Evolutionary conservation across 2,888 invertebrate species (phyloP), one percentile per base, ranked within the genome.

Genomic region (Rhamnusium bicolor): DNA sequence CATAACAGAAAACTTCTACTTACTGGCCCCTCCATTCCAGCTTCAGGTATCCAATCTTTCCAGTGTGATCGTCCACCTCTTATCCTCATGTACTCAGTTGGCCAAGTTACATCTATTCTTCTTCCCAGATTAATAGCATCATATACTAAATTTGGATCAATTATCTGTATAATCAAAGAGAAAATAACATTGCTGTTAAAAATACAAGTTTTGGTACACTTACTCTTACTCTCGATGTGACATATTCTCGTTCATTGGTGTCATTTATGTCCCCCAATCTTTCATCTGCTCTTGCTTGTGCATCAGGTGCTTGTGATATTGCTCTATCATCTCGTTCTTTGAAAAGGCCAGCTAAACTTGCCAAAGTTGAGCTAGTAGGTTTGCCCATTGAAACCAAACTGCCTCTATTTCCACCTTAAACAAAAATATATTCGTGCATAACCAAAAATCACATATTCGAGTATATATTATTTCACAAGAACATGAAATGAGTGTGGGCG

Each of bases 91-190:
- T 92, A 92, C 86, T 98, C 97, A 80, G 94, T 94, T 0, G 98
- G 98, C 98, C 98, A 99, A 80, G 93, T 92, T n/a, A 98, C 97
- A 84, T 98, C 98, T 73, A 97, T 96, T 76, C 96, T 90, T 74
- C 97, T 90, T 7, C 96, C 96, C 79, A 97, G 89, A 87, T 98
- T 98, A 71, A 98, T 94, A 76, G 95, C 96, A 85, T 98, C 97
- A 84, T 96, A 98, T 54, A 98, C 96, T 83, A 92, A 90, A 86
- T 91, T 91, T 10, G 92, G 91, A 86, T 93, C 92, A 78, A 90
- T 87, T 79, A 92, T 91, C 90, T 91, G 51, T 10, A 51, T 16
- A 19, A 16, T 2, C 16, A 51, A 19, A 51, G 16, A 18, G 80
- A 10, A 83, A 84, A 21, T 14, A 51, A 18, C 24, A 54, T n/a